These are phyloP conservation scores for Rambutsinella grinnellia DNA, from an alignment of 2,888 invertebrate genomes.

Conservation along the genomic window DNA sequence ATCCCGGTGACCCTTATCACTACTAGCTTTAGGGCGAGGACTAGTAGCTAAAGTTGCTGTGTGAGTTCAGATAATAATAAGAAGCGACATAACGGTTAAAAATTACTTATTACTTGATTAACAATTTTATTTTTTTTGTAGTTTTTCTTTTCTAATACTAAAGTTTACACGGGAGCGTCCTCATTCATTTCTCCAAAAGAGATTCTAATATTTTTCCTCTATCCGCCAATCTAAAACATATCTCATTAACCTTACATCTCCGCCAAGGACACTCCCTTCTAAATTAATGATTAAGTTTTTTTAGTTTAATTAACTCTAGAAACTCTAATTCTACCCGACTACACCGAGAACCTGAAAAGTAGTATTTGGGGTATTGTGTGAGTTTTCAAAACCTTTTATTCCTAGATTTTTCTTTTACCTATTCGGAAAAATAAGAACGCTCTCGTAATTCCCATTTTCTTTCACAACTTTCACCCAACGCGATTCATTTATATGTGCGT, in stretches of 20 bases:
- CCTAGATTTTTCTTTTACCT: too few relatives aligned
- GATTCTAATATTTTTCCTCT: too few relatives aligned
- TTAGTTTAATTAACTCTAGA: too few relatives aligned
- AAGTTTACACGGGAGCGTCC: conserved; percentile 50
- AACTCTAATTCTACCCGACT: too few relatives aligned
- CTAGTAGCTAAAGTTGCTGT: conserved; percentile 67
- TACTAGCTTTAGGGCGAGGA: conserved; percentile 67
- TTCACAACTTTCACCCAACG: too few relatives aligned
- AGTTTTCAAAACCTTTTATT: too few relatives aligned
- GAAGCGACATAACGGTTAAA: conserved; percentile 65
- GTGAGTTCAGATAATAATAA: conserved; percentile 65
- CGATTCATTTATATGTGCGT: too few relatives aligned
- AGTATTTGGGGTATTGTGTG: too few relatives aligned
- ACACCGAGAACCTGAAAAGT: too few relatives aligned
- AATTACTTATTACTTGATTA: conserved; percentile 41
- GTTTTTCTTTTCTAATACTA: conserved; percentile 12
- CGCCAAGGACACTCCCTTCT: conserved; percentile 34
- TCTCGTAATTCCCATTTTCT: too few relatives aligned
- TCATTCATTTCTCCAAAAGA: conserved; percentile 30
- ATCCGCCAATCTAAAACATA: too few relatives aligned
- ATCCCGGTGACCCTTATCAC: conserved; percentile 67
- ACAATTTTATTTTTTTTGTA: not conserved
- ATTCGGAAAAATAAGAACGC: conserved; percentile 27
- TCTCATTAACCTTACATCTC: too few relatives aligned
- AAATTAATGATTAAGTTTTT: not conserved